phyloP scores from a whole-genome alignment of 2,888 invertebrate species.

The Axea sp. region DNA sequence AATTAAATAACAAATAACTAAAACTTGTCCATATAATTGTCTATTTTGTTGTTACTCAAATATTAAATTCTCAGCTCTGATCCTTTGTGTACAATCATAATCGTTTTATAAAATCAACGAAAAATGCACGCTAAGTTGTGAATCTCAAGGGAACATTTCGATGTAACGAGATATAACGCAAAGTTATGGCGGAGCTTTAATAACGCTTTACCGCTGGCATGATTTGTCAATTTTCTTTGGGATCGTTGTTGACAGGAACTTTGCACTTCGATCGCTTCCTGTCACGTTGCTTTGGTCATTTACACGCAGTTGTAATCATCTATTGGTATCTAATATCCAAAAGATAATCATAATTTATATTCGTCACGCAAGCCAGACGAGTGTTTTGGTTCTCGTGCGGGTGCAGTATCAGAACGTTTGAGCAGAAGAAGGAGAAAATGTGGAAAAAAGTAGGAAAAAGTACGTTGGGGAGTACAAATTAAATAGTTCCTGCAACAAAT shows the following conservation, averaged over 20 bases:
- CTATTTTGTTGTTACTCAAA: no score
- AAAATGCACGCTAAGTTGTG: no score
- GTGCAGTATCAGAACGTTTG: constrained; percentile 2
- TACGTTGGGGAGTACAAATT: no score
- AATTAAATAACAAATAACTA: no score
- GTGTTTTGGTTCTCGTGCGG: constrained; percentile 20
- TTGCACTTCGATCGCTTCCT: constrained; percentile 42
- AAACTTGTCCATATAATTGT: no score
- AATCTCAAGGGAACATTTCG: constrained; percentile 26
- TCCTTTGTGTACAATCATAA: no score
- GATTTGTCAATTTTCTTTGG: constrained; percentile 47
- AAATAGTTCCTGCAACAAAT: constrained; percentile 20
- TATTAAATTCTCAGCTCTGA: no score
- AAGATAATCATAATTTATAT: constrained; percentile 46
- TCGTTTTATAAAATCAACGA: no score
- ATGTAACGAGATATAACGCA: constrained; percentile 16
- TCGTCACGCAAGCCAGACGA: constrained; percentile 36
- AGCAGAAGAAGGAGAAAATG: background rate
- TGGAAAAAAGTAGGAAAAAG: no score
- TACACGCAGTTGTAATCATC: constrained; percentile 32
- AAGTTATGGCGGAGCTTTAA: constrained; percentile 33
- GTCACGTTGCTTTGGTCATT: constrained; percentile 41
- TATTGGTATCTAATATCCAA: constrained; percentile 39
- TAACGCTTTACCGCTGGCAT: constrained; percentile 33
- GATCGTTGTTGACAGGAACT: constrained; percentile 45